A percentile compares a stretch with the other conserved stretches of the same genome.
Evolutionary conservation across 2,797 vertebrate genomes (phyloP).

Genomic region (Hoplostethus mediterraneus): DNA sequence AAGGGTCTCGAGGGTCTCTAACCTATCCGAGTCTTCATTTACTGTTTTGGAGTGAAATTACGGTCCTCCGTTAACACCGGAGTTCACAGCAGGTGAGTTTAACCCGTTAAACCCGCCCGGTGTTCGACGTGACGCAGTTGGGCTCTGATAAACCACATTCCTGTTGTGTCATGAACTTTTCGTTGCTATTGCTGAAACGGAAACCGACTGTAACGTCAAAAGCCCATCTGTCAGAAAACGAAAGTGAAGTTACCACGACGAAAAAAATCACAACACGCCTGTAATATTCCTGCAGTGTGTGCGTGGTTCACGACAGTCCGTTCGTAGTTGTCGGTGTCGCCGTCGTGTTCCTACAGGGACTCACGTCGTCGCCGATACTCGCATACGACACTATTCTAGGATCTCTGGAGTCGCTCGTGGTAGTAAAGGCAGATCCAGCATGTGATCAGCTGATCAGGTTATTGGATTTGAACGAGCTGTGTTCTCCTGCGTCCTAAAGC

Average conservation of each 20-base stretch:
- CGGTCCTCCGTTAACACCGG: background rate
- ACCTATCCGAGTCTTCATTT: background rate
- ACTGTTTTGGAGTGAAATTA: accelerated
- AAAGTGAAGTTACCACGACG: constrained; percentile 37
- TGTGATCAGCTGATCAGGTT: constrained; percentile 47
- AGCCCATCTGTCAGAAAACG: constrained; percentile 43
- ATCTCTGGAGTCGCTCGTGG: no score
- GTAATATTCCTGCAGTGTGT: background rate
- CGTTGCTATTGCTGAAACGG: constrained; percentile 47
- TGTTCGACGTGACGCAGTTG: constrained; percentile 66
- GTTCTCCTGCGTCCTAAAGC: constrained; percentile 11
- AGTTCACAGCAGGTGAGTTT: constrained; percentile 56
- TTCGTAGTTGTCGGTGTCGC: background rate
- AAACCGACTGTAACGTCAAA: constrained; percentile 8
- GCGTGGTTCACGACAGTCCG: background rate
- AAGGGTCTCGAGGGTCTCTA: background rate
- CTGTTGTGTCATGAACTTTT: constrained; percentile 23
- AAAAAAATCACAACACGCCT: background rate
- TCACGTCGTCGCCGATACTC: no score
- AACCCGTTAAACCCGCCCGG: background rate
- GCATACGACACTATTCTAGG: no score
- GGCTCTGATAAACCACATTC: background rate
- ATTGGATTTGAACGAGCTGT: background rate
- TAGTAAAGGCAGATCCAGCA: constrained; percentile 5
- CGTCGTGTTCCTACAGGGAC: background rate